Evolutionary conservation across 2,888 invertebrate species (phyloP).

Genomic region (Pelosia muscerda): DNA sequence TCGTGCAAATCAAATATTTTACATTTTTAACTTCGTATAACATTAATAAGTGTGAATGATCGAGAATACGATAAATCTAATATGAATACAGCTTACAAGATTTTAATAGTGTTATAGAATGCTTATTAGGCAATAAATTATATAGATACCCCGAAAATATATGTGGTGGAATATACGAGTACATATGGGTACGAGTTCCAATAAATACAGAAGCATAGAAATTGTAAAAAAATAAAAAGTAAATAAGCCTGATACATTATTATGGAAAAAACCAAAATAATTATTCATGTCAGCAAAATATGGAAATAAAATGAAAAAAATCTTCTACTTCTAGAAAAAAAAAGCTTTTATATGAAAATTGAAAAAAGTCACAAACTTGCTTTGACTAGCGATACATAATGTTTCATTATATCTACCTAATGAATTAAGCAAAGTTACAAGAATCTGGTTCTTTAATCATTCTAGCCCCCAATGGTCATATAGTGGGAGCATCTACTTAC

Average conservation of each 20-base stretch:
- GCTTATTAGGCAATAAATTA: conserved; percentile 22
- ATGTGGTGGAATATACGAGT: conserved; percentile 15
- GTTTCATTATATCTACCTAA: not conserved
- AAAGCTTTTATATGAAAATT: not conserved
- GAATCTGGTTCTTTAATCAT: not conserved
- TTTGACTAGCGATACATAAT: too few species aligned
- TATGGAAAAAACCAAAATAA: too few species aligned
- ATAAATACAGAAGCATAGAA: conserved; percentile 17
- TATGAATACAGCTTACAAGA: not conserved
- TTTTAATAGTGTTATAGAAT: not conserved
- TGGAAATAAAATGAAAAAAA: too few species aligned
- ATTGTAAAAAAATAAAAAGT: not conserved
- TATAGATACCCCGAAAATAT: conserved; percentile 19
- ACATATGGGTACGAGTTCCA: too few species aligned
- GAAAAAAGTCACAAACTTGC: too few species aligned
- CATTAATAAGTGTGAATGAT: not conserved
- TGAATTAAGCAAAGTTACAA: too few species aligned
- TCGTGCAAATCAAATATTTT: too few species aligned
- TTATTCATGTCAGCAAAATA: too few species aligned
- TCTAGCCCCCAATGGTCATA: not conserved
- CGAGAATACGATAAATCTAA: not conserved
- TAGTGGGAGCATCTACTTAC: conserved; percentile 4
- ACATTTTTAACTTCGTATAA: too few species aligned
- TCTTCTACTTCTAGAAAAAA: not conserved
- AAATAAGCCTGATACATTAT: too few species aligned